Conservation (phyloP, 2,888 invertebrate genomes). For the Baronia brevicornis region DNA sequence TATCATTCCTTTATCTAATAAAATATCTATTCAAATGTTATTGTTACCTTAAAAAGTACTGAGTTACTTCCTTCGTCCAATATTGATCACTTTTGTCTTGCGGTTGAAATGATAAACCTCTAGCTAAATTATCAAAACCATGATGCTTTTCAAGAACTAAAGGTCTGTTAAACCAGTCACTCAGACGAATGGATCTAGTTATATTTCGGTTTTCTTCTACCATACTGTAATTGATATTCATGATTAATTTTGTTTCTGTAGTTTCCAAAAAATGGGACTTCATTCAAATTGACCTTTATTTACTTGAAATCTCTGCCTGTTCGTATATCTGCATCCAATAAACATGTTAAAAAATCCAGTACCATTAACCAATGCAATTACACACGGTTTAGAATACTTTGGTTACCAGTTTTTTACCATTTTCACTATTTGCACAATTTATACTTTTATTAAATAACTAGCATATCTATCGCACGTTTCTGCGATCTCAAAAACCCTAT, state of each 20-base stretch:
- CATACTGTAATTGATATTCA: slow-evolving; percentile 1
- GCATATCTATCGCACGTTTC: too few relatives aligned
- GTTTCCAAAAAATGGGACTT: not conserved
- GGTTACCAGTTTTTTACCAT: too few relatives aligned
- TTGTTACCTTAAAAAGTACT: slow-evolving; percentile 12
- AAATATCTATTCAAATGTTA: not conserved
- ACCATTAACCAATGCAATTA: too few relatives aligned
- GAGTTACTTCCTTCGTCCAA: slow-evolving; percentile 78
- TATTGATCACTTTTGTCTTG: slow-evolving; percentile 80
- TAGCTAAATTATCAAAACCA: slow-evolving; percentile 77
- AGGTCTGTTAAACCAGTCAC: slow-evolving; percentile 76
- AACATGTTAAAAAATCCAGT: too few relatives aligned
- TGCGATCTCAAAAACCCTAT: too few relatives aligned
- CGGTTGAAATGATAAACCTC: slow-evolving; percentile 82
- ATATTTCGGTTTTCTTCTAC: slow-evolving; percentile 3
- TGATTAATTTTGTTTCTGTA: not conserved
- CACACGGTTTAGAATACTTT: too few relatives aligned
- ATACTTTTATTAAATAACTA: too few relatives aligned
- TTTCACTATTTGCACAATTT: too few relatives aligned
- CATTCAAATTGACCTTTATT: not conserved
- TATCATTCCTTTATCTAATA: not conserved
- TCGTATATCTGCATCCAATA: too few relatives aligned
- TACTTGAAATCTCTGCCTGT: too few relatives aligned
- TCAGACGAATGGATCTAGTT: slow-evolving; percentile 50
- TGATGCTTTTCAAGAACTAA: slow-evolving; percentile 52